Base-by-base conservation (phyloP, 1,140 invertebrate species). In the Phymorhynchus buccinoides region DNA sequence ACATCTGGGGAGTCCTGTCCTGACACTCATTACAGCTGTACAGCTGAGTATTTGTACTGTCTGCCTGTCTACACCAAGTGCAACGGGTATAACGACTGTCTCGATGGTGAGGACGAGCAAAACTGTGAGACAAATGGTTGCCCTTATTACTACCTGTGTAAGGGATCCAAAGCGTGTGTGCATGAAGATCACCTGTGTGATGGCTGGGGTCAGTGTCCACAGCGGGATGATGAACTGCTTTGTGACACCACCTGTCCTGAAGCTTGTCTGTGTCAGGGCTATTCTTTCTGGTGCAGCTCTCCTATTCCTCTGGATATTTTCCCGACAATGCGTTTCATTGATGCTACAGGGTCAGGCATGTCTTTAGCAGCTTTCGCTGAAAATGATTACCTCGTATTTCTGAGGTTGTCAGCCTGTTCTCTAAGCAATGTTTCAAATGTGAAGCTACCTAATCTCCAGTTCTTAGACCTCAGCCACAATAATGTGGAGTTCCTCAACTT, bases 121-220 rank as follows among this genome's bases (percentile, higher is more conserved):
- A 22, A 41, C 73, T 75, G 73, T 41, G 73, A 75, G 1, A 41
- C 16, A 35, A 6, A 32, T 12, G 27, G 37, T 7, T 75, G 73
- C 42, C 27, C 37, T 4, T 42, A n/a, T 18, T 79, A 41, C 77
- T 79, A 79, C 77, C 77, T 27, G 27, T 79, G 77, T 42, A 42
- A 44, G 6, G 77, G 22, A 22, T 79, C 77, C 3, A 35, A 1
- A 35, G 18, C 73, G 62, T 83, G 81, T 44, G 62, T 83, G n/a
- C 81, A 83, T 37, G 4, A 22, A 35, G 27, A 42, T 1, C 66
- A 83, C 75, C 9, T 86, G 2, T 86, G 86, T 75, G 86, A 86
- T 68, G 83, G 83, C 42, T 27, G 48, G 14, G 66, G 68, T 77
- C 77, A 79, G 77, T 79, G 77, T 52, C 77, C 77, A 32, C 77